Base-by-base conservation (phyloP, 1,140 invertebrate genomes). In the Paralvinella palmiformis region DNA sequence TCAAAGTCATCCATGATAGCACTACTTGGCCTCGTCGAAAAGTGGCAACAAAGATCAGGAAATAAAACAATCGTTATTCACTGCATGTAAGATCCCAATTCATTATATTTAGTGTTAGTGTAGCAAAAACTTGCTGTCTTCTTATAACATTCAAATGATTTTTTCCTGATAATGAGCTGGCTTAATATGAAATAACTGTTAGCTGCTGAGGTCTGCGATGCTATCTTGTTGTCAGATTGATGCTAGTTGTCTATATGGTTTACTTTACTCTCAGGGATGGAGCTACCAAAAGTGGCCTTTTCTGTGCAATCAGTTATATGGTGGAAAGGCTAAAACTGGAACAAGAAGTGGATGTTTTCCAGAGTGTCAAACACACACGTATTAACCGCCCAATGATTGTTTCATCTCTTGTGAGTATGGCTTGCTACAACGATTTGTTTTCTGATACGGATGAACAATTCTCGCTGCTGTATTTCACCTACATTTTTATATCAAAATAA, bases 331-430 rank as follows among this genome's bases (percentile, higher is more conserved):
- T 82, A 59, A 76, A 78, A 59, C 69, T 79, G 24, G 83, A 84
- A 45, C 72, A 79, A 35, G 77, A 82, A 66, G 75, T 83, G 7
- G 81, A 84, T 62, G 78, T 84, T 7, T 84, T 82, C 72, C 80
- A 82, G 64, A 81, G 81, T 31, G 76, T 83, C 2, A 82, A 80
- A 73, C 73, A 76, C 53, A 75, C 75, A 36, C 63, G 77, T 7
- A 73, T 75, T 41, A 76, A 76, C 55, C 61, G 78, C 41, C 76
- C 76, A 24, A 76, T 79, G 63, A 73, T 79, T 59, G 72, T 80
- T 22, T 72, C 77, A 62, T 73, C 73, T 67, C 68, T 72, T 56
- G 78, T 80, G 67, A 71, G 74, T 69, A 17, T 27, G 15, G 13
- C 17, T 52, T 56, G 24, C n/a, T n/a, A n/a, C n/a, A n/a, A n/a